phyloP scores from a whole-genome alignment of 2,888 invertebrate genomes.

The Piscicola geometra region DNA sequence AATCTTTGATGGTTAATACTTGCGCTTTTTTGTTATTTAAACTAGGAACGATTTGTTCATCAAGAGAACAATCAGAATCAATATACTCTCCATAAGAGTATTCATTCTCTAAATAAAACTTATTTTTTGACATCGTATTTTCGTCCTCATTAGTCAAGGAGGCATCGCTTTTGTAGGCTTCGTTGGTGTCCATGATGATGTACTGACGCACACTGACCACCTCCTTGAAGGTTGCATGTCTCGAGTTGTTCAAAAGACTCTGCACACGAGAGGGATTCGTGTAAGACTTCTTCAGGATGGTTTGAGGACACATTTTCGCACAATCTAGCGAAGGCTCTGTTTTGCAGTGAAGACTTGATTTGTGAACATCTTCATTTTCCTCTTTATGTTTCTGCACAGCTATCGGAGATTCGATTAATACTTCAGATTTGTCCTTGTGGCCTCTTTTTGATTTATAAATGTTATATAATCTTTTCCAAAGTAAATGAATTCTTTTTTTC shows the following conservation, averaged over 20 bases:
- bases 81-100: background rate
- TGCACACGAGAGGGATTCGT: background rate
- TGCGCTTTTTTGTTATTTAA: background rate
- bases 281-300: constrained; percentile 29
- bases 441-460: background rate
- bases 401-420: too few species aligned
- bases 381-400: background rate
- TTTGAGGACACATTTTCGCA: background rate
- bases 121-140: background rate
- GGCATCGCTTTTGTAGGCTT: constrained; percentile 30
- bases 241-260: background rate
- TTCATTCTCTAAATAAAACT: constrained; percentile 25
- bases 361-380: background rate
- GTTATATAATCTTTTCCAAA: constrained; percentile 14
- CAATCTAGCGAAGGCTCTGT: too few species aligned
- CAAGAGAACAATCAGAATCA: background rate
- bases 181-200: constrained; percentile 24
- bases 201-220: constrained; percentile 30
- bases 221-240: constrained; percentile 31
- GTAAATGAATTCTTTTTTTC: constrained; percentile 17
- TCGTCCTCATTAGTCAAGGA: constrained; percentile 33
- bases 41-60: constrained; percentile 1
- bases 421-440: too few species aligned
- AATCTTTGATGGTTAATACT: background rate
- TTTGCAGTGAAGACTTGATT: too few species aligned